A percentile compares a stretch with the other conserved stretches of the same genome.
Evolutionary conservation across 2,888 invertebrate species (phyloP).

Genomic region (Lycia hirtaria): DNA sequence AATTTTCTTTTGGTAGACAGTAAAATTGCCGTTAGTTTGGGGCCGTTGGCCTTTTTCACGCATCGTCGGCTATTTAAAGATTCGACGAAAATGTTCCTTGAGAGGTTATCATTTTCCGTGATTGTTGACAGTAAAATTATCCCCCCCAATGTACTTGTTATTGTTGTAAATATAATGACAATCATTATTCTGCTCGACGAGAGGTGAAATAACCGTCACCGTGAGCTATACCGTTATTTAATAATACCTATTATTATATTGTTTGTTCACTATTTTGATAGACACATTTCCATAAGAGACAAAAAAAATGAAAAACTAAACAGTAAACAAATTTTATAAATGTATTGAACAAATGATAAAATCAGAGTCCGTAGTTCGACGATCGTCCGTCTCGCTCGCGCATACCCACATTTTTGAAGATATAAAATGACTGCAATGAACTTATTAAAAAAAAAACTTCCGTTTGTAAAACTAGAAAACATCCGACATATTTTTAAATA

Average conservation of each 20-base stretch:
- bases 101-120: conserved; percentile 6
- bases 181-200: conserved; percentile 20
- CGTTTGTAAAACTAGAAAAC: too few relatives aligned
- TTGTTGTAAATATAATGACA: conserved; percentile 11
- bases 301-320: too few relatives aligned
- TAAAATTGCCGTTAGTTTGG: conserved; percentile 6
- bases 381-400: too few relatives aligned
- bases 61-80: conserved; percentile 12
- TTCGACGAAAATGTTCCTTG: conserved; percentile 1
- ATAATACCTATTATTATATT: neutral
- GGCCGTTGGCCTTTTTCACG: conserved; percentile 15
- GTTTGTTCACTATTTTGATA: neutral
- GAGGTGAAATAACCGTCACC: conserved; percentile 22
- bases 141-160: neutral
- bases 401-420: too few relatives aligned
- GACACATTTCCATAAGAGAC: neutral
- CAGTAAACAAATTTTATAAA: too few relatives aligned
- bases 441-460: too few relatives aligned
- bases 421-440: too few relatives aligned
- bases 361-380: too few relatives aligned
- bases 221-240: conserved; percentile 9
- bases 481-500: too few relatives aligned
- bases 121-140: conserved; percentile 1
- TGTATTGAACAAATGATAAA: too few relatives aligned
- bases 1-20: conserved; percentile 10